A percentile compares a stretch with the other conserved stretches of the same genome.
These are phyloP conservation scores for Suillia variegata DNA, from an alignment of 2,888 invertebrate species.

Conservation along the genomic window DNA sequence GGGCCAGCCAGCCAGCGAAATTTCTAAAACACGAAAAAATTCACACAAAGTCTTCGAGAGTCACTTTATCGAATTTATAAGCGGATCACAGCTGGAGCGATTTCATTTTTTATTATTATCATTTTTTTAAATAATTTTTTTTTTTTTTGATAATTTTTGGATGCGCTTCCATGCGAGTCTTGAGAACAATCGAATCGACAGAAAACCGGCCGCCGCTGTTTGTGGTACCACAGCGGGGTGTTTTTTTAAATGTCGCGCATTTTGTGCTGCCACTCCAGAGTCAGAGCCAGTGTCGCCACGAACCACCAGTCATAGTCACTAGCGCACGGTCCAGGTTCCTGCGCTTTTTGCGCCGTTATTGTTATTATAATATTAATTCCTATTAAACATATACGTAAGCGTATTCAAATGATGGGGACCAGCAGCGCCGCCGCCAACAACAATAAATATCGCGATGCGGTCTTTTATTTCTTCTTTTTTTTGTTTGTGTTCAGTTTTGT, in stretches of 20 bases:
- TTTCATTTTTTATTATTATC: constrained; percentile 19
- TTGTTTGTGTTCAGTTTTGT: too few species aligned
- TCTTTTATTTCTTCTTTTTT: neutral
- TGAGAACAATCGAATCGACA: constrained; percentile 3
- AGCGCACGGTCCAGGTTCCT: constrained; percentile 18
- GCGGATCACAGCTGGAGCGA: constrained; percentile 34
- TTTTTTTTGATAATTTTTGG: too few species aligned
- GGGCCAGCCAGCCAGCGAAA: too few species aligned
- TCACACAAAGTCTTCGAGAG: constrained; percentile 8
- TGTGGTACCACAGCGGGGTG: neutral
- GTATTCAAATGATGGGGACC: constrained; percentile 43
- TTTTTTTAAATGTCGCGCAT: neutral
- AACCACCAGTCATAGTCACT: too few species aligned
- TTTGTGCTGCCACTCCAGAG: neutral
- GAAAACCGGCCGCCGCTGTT: constrained; percentile 1
- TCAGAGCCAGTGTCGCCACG: constrained; percentile 3
- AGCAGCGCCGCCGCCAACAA: neutral
- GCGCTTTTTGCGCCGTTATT: constrained; percentile 41
- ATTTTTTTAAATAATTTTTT: too few species aligned
- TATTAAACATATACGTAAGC: constrained; percentile 56
- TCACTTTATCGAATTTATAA: constrained; percentile 25
- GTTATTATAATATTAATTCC: constrained; percentile 56
- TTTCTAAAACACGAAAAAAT: neutral
- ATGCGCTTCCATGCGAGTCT: too few species aligned
- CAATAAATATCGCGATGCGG: neutral